phyloP scores from a whole-genome alignment of 2,113 vertebrate species.

The Isurus oxyrinchus region DNA sequence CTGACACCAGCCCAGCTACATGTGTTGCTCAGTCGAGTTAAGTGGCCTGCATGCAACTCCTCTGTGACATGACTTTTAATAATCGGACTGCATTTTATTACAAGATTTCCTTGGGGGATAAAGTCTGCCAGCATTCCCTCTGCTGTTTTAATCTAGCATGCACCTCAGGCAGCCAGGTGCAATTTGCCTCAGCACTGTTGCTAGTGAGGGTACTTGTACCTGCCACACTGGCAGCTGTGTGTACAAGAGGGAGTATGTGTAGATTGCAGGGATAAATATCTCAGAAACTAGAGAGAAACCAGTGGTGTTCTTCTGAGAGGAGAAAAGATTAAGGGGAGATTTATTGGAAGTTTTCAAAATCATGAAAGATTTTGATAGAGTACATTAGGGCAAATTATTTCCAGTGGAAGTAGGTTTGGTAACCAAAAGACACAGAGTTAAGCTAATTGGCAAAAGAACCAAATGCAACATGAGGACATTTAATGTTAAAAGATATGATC shows the following conservation, averaged over 20 bases:
- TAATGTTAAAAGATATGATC: background rate
- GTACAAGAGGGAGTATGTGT: background rate
- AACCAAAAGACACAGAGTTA: background rate
- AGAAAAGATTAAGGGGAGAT: background rate
- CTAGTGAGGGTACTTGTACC: background rate
- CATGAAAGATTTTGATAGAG: background rate
- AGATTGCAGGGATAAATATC: background rate
- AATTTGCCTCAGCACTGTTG: background rate
- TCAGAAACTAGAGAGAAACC: background rate
- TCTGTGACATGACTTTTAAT: conserved; percentile 24
- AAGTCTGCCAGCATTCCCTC: background rate
- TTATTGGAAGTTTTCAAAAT: background rate
- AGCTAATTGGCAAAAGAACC: background rate
- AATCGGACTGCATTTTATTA: background rate
- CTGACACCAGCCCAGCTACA: background rate
- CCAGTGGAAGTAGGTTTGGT: background rate
- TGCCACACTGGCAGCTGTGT: background rate
- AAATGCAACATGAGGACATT: background rate
- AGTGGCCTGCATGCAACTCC: background rate
- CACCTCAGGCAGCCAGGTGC: background rate
- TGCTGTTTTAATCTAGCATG: background rate
- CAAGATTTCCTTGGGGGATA: background rate
- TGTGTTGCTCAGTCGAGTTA: conserved; percentile 21
- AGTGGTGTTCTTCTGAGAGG: background rate
- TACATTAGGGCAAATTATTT: background rate